phyloP scores from a whole-genome alignment of 2,888 invertebrate species.

The Troglohyphantes excavatus region DNA sequence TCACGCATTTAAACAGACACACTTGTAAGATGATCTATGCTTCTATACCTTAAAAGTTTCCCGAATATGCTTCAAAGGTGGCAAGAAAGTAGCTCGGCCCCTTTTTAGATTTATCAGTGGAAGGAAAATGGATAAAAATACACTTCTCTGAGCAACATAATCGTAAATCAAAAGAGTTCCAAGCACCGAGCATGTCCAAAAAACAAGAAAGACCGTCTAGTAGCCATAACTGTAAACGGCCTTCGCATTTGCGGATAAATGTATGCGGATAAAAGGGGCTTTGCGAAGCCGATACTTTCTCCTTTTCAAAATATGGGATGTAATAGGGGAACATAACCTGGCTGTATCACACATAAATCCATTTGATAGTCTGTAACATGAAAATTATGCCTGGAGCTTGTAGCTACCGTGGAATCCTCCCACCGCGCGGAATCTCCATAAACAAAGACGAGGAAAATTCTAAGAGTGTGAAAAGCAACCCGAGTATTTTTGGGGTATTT shows the following conservation, averaged over 20 bases:
- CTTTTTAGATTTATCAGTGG: slow-evolving; percentile 69
- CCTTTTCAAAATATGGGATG: slow-evolving; percentile 75
- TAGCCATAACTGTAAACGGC: slow-evolving; percentile 76
- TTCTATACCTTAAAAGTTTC: too few relatives aligned
- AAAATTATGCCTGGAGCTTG: slow-evolving; percentile 59
- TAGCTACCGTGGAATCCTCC: slow-evolving; percentile 29
- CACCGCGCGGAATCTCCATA: slow-evolving; percentile 41
- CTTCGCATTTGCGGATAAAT: slow-evolving; percentile 74
- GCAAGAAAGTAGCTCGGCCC: slow-evolving; percentile 32
- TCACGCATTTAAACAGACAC: too few relatives aligned
- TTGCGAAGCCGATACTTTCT: slow-evolving; percentile 62
- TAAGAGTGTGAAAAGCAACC: slow-evolving; percentile 54
- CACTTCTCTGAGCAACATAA: slow-evolving; percentile 64
- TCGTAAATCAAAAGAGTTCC: slow-evolving; percentile 75
- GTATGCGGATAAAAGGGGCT: slow-evolving; percentile 70
- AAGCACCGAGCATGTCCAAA: slow-evolving; percentile 49
- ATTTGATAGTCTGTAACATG: slow-evolving; percentile 75
- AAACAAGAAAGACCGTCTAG: slow-evolving; percentile 60
- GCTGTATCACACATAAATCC: slow-evolving; percentile 76
- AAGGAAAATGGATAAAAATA: slow-evolving; percentile 71
- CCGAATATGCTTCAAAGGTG: too few relatives aligned
- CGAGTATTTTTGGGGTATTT: too few relatives aligned
- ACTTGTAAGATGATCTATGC: too few relatives aligned
- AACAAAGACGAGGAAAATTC: slow-evolving; percentile 65
- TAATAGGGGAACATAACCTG: slow-evolving; percentile 73